These are phyloP conservation scores for Ladona fulva DNA, from an alignment of 1,140 invertebrate genomes.

Conservation along the genomic window DNA sequence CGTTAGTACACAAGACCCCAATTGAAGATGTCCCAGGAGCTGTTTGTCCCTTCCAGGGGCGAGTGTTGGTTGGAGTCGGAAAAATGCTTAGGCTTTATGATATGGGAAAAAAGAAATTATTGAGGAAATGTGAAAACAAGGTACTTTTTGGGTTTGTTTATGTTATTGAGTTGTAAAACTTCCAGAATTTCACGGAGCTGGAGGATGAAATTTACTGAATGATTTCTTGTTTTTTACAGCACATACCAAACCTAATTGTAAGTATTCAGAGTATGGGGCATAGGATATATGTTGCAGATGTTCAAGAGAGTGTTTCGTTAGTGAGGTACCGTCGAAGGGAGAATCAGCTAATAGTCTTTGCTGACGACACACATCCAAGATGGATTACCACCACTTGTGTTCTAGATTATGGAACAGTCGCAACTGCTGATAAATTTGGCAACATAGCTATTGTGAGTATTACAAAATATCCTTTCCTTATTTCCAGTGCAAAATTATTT, in stretches of 20 bases:
- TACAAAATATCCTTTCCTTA: too few relatives aligned
- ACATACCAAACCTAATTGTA: constrained; percentile 87
- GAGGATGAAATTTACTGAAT: too few relatives aligned
- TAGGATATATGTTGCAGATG: constrained; percentile 88
- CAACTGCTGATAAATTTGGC: constrained; percentile 97
- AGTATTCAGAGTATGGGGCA: constrained; percentile 89
- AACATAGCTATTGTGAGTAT: constrained; percentile 78
- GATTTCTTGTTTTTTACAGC: constrained; percentile 42
- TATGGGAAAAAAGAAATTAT: constrained; percentile 91
- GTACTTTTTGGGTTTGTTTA: too few relatives aligned
- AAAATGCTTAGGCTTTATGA: constrained; percentile 89
- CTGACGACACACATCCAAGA: constrained; percentile 93
- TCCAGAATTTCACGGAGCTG: too few relatives aligned
- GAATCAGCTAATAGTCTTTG: constrained; percentile 97
- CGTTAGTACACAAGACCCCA: constrained; percentile 89
- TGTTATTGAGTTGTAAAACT: too few relatives aligned
- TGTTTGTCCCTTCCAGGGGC: constrained; percentile 84
- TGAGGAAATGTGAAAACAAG: constrained; percentile 98
- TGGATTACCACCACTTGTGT: constrained; percentile 89
- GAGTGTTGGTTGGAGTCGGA: constrained; percentile 86
- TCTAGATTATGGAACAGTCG: constrained; percentile 96
- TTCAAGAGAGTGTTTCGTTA: constrained; percentile 96
- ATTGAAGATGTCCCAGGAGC: constrained; percentile 89
- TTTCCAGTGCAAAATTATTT: not conserved
- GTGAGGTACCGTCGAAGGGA: constrained; percentile 90